These are phyloP conservation scores for Marmota monax DNA, from an alignment of 2,113 vertebrate genomes.

Conservation along the genomic window DNA sequence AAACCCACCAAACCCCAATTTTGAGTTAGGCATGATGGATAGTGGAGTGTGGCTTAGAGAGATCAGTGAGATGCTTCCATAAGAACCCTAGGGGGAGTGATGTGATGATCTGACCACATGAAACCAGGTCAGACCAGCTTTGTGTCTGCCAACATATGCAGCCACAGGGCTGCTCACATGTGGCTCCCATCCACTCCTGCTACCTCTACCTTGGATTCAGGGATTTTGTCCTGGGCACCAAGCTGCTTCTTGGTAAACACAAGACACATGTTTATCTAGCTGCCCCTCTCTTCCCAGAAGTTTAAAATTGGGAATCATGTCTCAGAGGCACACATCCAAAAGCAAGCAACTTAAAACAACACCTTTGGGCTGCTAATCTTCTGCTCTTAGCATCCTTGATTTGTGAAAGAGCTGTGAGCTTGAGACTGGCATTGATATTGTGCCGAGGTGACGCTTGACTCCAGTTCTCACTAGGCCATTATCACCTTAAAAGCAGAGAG, in stretches of 20 bases:
- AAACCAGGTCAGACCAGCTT: constrained; percentile 3
- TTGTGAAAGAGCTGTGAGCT: constrained; percentile 1
- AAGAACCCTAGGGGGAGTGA: background rate
- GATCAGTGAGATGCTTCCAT: background rate
- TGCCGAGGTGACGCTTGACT: background rate
- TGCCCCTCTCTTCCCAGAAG: background rate
- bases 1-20: background rate
- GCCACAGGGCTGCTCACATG: background rate
- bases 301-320: constrained; percentile 28
- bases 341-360: constrained; percentile 43
- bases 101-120: background rate
- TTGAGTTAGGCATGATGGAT: background rate
- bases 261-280: background rate
- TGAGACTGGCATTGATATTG: background rate
- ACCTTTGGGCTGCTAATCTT: background rate
- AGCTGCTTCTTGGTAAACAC: constrained; percentile 34
- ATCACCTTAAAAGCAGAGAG: background rate
- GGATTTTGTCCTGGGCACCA: background rate
- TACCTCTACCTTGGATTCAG: no score
- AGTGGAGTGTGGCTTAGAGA: background rate
- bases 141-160: background rate
- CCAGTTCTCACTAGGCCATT: background rate
- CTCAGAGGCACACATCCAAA: background rate
- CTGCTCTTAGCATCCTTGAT: constrained; percentile 42
- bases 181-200: background rate